Conservation (phyloP, 2,113 vertebrate genomes). For the Cinclus mexicanus region DNA sequence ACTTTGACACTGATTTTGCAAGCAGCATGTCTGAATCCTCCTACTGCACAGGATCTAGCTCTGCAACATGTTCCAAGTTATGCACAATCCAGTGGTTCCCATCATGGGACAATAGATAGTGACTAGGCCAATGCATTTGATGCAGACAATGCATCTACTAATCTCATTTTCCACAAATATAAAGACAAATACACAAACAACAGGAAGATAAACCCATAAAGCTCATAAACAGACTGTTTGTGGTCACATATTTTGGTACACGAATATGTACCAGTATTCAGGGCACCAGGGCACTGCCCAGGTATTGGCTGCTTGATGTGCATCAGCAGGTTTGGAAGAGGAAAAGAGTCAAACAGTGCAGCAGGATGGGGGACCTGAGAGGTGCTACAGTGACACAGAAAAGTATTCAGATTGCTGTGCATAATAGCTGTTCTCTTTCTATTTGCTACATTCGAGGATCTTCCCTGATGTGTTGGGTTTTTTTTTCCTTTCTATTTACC, state of each 20-base stretch:
- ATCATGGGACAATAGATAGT: background rate
- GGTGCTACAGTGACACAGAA: background rate
- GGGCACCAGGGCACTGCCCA: background rate
- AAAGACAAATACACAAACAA: background rate
- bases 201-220: background rate
- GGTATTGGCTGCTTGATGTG: background rate
- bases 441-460: background rate
- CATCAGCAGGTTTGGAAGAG: background rate
- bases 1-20: background rate
- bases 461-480: background rate
- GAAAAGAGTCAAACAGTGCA: background rate
- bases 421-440: background rate
- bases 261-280: background rate
- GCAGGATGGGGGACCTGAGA: background rate
- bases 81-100: background rate
- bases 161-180: background rate
- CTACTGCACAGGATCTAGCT: background rate
- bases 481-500: background rate
- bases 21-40: background rate
- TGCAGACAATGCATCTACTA: background rate
- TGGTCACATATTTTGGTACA: background rate
- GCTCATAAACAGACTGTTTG: background rate
- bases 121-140: background rate
- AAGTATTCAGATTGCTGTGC: background rate
- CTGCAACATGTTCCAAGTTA: background rate